Conservation (phyloP, 2,888 invertebrate species). For the Cephus pygmeus region DNA sequence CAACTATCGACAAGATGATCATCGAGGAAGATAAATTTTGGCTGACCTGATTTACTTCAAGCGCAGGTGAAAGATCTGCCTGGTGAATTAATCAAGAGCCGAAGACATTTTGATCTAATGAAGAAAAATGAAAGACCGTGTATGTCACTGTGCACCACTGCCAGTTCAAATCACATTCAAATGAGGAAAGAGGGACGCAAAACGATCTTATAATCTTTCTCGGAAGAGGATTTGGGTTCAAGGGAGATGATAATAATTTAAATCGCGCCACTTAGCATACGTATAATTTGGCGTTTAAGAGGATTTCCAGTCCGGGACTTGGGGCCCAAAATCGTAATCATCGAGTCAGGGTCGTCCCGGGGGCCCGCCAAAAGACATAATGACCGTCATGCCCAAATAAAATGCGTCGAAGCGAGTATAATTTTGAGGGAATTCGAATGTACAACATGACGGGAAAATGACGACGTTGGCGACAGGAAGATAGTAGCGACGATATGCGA, state of each 20-base stretch:
- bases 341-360: conserved; percentile 20
- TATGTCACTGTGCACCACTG: conserved; percentile 32
- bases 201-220: conserved; percentile 53
- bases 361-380: conserved; percentile 42
- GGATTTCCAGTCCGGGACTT: conserved; percentile 35
- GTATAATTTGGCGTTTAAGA: conserved; percentile 59
- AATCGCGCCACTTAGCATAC: conserved; percentile 59
- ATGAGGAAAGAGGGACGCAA: conserved; percentile 47
- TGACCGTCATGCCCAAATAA: conserved; percentile 38
- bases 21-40: no score
- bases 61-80: no score
- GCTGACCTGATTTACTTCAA: no score
- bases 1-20: no score
- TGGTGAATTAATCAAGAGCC: no score
- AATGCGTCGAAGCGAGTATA: conserved; percentile 42
- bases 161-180: conserved; percentile 54
- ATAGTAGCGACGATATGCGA: neutral
- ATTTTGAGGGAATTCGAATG: conserved; percentile 20
- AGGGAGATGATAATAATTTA: conserved; percentile 58
- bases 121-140: no score
- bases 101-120: no score
- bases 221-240: conserved; percentile 47
- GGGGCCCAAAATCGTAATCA: conserved; percentile 17
- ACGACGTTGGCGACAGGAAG: neutral
- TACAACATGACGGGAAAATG: neutral